A percentile compares a stretch with the other conserved stretches of the same genome.
Evolutionary conservation across 2,888 invertebrate species (phyloP).

Genomic region (Lithophane semibrunnea): DNA sequence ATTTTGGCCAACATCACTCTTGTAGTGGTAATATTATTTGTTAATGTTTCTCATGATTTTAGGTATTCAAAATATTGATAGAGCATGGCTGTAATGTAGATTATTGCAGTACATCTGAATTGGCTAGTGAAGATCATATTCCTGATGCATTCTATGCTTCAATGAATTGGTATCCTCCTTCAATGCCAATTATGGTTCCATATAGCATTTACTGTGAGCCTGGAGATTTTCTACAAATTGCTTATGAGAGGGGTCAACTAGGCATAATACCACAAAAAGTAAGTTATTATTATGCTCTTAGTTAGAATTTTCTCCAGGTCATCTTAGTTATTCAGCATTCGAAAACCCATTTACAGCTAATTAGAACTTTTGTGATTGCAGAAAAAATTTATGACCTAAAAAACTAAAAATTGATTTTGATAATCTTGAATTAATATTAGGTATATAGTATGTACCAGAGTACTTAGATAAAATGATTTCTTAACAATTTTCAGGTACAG

Average conservation of each 20-base stretch:
- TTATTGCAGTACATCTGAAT: slow-evolving; percentile 75
- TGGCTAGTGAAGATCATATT: slow-evolving; percentile 67
- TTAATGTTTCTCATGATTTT: slow-evolving; percentile 59
- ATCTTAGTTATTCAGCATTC: not conserved
- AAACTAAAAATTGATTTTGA: not conserved
- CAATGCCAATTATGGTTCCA: slow-evolving; percentile 79
- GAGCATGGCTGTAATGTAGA: slow-evolving; percentile 86
- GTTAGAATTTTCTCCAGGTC: not conserved
- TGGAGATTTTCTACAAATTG: slow-evolving; percentile 76
- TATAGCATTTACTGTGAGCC: slow-evolving; percentile 85
- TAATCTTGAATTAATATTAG: not conserved
- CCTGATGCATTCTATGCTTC: slow-evolving; percentile 86
- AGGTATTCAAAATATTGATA: slow-evolving; percentile 84
- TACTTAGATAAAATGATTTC: slow-evolving; percentile 1
- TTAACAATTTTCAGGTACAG: slow-evolving; percentile 77
- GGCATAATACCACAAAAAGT: slow-evolving; percentile 78
- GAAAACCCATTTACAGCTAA: not conserved
- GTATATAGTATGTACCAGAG: not conserved
- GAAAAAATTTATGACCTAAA: no score
- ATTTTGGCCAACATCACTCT: not conserved
- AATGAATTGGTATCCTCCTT: slow-evolving; percentile 77
- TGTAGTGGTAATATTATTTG: slow-evolving; percentile 2
- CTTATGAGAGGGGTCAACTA: slow-evolving; percentile 72
- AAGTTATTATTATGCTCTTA: slow-evolving; percentile 62
- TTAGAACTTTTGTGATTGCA: no score